phyloP scores from a whole-genome alignment of 1,140 invertebrate genomes.

The Trigoniulus corallinus region DNA sequence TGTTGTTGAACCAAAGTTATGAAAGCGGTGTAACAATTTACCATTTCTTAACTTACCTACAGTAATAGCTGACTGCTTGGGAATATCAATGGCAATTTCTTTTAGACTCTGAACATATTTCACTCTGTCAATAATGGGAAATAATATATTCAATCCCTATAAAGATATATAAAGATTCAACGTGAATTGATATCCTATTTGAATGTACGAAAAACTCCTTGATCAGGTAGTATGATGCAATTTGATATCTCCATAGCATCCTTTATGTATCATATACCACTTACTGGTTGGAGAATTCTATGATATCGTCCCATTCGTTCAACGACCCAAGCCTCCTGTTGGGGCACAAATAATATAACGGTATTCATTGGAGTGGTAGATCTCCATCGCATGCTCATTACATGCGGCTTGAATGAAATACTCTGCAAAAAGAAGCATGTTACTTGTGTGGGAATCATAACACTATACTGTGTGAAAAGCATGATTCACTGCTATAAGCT shows the following conservation, averaged over 20 bases:
- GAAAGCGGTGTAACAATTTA: too few relatives aligned
- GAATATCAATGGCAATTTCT: constrained; percentile 98
- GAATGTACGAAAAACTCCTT: not conserved
- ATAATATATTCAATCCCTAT: constrained; percentile 71
- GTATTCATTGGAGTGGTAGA: constrained; percentile 73
- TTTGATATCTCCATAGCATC: too few relatives aligned
- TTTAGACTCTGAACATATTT: constrained; percentile 98
- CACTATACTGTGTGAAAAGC: too few relatives aligned
- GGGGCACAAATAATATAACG: constrained; percentile 91
- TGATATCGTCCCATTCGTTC: constrained; percentile 97
- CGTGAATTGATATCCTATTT: not conserved
- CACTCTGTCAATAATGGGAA: constrained; percentile 82
- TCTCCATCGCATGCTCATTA: constrained; percentile 27
- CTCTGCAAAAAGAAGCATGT: not conserved
- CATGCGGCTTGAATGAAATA: not conserved
- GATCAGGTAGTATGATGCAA: not conserved
- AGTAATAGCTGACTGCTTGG: constrained; percentile 95
- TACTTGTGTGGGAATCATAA: not conserved
- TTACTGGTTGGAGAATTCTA: constrained; percentile 67
- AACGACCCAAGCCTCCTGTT: constrained; percentile 98
- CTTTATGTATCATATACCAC: too few relatives aligned
- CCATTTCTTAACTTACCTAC: constrained; percentile 36
- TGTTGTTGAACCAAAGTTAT: not conserved
- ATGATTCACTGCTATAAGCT: too few relatives aligned
- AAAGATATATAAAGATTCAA: not conserved